Evolutionary conservation across 2,888 invertebrate genomes (phyloP).

Genomic region (Athripsodes cinereus): DNA sequence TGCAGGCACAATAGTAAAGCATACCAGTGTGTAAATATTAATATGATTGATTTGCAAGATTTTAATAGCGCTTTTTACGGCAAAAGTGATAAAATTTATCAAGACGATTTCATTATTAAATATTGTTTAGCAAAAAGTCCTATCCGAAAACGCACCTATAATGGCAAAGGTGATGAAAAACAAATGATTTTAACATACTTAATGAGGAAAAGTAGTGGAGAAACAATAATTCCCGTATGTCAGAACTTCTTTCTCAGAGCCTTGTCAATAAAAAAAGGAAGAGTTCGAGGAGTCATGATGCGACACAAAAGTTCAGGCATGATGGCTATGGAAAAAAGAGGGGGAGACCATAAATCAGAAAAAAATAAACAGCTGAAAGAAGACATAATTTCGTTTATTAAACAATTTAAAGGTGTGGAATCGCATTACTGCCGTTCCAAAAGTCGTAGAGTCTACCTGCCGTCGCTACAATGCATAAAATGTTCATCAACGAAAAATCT

Average conservation of each 20-base stretch:
- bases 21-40: too few relatives aligned
- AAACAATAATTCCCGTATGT: conserved; percentile 5
- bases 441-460: too few relatives aligned
- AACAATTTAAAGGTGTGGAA: conserved; percentile 1
- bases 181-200: conserved; percentile 4
- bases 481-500: conserved; percentile 7
- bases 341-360: conserved; percentile 9
- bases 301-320: conserved; percentile 6
- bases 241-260: conserved; percentile 6
- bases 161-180: conserved; percentile 4
- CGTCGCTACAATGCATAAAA: conserved; percentile 3
- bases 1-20: too few relatives aligned
- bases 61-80: too few relatives aligned
- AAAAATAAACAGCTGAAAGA: conserved; percentile 4
- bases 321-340: conserved; percentile 11
- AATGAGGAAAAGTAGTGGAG: conserved; percentile 2
- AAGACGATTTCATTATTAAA: too few relatives aligned
- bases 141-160: too few relatives aligned
- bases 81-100: too few relatives aligned
- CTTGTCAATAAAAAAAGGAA: conserved; percentile 2
- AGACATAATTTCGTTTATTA: conserved; percentile 6
- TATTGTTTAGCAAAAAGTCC: too few relatives aligned
- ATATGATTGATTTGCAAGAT: too few relatives aligned
- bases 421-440: too few relatives aligned
- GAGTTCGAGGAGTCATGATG: conserved; percentile 9